Evolutionary conservation across 2,888 invertebrate species (phyloP), one percentile per base, ranked within the genome.

Genomic region (Tineola bisselliella): DNA sequence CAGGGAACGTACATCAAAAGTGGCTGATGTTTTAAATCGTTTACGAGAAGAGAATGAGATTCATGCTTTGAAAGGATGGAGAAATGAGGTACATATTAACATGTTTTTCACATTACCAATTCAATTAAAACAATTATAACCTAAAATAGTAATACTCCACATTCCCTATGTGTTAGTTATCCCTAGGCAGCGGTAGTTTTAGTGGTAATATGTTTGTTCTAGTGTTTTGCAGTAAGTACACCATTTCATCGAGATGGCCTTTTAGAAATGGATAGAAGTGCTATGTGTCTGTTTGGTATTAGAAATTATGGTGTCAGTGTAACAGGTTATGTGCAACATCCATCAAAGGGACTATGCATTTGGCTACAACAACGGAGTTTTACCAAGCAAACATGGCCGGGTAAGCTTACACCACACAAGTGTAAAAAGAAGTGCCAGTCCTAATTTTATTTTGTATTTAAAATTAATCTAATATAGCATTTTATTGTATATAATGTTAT

Each of bases 311-410:
- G 98, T 18, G 95, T 97, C 61, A 96, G 97, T 76, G 95, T 98
- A 62, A 97, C 96, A 77, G 98, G 97, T 12, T 98, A 94, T 79
- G 93, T 96, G 60, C 90, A 90, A 73, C 93, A 96, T 81, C 94
- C 94, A 38, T 91, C 91, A 60, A 92, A 92, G 78, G 95, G 96
- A 5, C 83, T 96, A 54, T 95, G 95, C 81, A 90, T 96, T 73
- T 98, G 98, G 98, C 88, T 98, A 69, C 97, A 97, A 77, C 94
- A 94, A 74, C 89, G 98, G 70, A 94, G 97, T 66, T 90, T 92
- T 64, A 95, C 93, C 60, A 98, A 98, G 86, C 95, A 95, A 80
- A 97, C 97, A 44, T 98, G 96, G 94, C 97, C 98, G 63, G 95
- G 94, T 86, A 74, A 73, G 6, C 25, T 6, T 25, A 4, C 25